Evolutionary conservation across 2,888 invertebrate genomes (phyloP).

Genomic region (Peribatodes rhomboidaria): DNA sequence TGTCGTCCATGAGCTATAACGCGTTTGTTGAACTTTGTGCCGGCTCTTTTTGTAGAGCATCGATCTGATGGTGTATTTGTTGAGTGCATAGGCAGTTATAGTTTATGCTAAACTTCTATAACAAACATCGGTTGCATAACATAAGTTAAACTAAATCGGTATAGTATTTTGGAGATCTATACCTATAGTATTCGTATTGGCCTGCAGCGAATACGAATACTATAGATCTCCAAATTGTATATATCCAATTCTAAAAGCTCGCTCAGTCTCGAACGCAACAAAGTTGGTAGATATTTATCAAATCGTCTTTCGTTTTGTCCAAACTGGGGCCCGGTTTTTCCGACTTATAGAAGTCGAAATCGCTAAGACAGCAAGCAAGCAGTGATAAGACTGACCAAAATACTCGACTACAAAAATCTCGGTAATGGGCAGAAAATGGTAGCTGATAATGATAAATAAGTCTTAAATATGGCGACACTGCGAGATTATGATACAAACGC

Average conservation of each 20-base stretch:
- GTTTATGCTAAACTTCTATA: no score
- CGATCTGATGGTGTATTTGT: no score
- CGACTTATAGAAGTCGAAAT: neutral
- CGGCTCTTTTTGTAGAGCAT: neutral
- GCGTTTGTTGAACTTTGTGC: slow-evolving; percentile 39
- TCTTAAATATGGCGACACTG: no score
- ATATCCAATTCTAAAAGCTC: slow-evolving; percentile 70
- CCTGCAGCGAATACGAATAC: slow-evolving; percentile 65
- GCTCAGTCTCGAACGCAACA: slow-evolving; percentile 63
- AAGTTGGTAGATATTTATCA: slow-evolving; percentile 78
- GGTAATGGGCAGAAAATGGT: no score
- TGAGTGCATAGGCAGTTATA: neutral
- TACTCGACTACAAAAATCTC: no score
- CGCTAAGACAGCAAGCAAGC: no score
- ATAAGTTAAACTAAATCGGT: neutral
- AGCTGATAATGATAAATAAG: no score
- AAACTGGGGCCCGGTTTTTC: slow-evolving; percentile 45
- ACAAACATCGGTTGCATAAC: neutral
- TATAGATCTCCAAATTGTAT: slow-evolving; percentile 69
- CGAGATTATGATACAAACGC: no score
- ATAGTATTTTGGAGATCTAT: neutral
- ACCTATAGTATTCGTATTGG: slow-evolving; percentile 11
- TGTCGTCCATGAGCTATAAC: slow-evolving; percentile 39
- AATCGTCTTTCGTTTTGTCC: slow-evolving; percentile 66
- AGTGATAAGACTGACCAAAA: no score